These are phyloP conservation scores for Apodemus agrarius DNA, from an alignment of 2,797 vertebrate species.

Conservation along the genomic window DNA sequence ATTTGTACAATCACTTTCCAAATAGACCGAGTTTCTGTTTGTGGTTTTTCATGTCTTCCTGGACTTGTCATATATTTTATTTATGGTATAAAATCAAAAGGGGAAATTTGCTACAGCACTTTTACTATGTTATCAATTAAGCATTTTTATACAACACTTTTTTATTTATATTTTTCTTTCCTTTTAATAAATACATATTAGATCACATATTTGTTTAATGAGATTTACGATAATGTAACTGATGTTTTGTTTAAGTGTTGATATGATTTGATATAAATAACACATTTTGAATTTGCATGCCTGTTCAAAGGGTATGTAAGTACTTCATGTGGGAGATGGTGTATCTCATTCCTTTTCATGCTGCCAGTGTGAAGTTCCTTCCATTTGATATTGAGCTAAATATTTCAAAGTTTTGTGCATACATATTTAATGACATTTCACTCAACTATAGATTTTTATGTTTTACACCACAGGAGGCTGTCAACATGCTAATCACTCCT, in stretches of 20 bases:
- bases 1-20: neutral
- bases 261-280: neutral
- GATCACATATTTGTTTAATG: neutral
- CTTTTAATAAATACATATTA: neutral
- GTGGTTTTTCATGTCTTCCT: neutral
- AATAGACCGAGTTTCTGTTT: neutral
- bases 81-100: neutral
- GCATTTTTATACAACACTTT: neutral
- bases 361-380: neutral
- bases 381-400: neutral
- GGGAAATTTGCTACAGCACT: neutral
- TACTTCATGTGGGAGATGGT: neutral
- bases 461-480: neutral
- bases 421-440: slow-evolving; percentile 1
- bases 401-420: slow-evolving; percentile 23
- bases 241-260: neutral
- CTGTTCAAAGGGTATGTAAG: neutral
- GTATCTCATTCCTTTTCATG: neutral
- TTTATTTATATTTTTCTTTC: slow-evolving; percentile 43
- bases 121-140: neutral
- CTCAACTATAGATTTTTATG: neutral
- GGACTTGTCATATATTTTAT: neutral
- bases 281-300: slow-evolving; percentile 18
- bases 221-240: neutral
- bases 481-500: neutral